These are phyloP conservation scores for Mobula hypostoma DNA, from an alignment of 2,113 vertebrate species.

Conservation along the genomic window DNA sequence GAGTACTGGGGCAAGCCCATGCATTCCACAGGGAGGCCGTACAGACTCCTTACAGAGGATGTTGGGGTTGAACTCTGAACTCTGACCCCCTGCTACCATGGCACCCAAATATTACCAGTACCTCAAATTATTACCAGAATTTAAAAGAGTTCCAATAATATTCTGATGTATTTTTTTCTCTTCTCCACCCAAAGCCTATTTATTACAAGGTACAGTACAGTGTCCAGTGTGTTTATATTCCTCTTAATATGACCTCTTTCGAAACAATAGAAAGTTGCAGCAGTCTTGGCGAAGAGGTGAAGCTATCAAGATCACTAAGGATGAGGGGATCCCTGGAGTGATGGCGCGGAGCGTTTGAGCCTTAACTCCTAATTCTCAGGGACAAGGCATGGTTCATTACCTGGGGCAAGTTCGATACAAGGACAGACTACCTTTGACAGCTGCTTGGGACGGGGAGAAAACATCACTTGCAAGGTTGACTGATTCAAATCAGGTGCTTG, in stretches of 20 bases:
- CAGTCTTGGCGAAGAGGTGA: background rate
- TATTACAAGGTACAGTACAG: background rate
- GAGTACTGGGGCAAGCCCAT: too few species aligned
- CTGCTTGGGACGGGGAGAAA: background rate
- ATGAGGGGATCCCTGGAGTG: background rate
- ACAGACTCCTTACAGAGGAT: too few species aligned
- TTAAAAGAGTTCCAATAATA: background rate
- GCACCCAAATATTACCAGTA: too few species aligned
- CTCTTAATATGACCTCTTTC: background rate
- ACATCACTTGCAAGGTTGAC: background rate
- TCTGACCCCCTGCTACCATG: too few species aligned
- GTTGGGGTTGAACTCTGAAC: too few species aligned
- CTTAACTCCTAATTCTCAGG: background rate
- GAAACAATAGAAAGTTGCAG: too few species aligned
- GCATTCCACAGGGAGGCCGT: too few species aligned
- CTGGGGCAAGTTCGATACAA: background rate
- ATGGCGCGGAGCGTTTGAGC: background rate
- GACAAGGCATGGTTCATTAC: background rate
- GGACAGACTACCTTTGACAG: background rate
- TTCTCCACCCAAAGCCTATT: background rate
- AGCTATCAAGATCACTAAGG: background rate
- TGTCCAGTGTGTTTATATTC: background rate
- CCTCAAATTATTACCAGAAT: too few species aligned
- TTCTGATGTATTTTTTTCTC: background rate
- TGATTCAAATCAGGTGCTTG: background rate